Conservation (phyloP, 2,797 vertebrate genomes). For the Capromys pilorides region DNA sequence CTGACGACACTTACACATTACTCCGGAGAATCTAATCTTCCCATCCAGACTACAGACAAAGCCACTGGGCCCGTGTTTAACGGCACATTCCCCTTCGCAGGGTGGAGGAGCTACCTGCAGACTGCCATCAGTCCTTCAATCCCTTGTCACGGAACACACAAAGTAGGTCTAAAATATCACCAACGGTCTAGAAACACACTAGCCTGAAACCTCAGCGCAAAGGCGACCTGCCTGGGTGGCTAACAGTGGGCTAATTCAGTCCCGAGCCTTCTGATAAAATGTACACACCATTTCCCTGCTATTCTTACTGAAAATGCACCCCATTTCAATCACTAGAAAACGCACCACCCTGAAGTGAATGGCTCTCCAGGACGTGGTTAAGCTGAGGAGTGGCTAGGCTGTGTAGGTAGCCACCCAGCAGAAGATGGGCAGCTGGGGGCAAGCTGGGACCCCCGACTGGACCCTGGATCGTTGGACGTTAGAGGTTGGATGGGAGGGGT, state of each 20-base stretch:
- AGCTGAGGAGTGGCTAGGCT: not conserved
- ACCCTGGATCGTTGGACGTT: not conserved
- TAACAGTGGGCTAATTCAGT: not conserved
- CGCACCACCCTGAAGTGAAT: not conserved
- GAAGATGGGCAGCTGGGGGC: not conserved
- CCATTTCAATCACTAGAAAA: conserved; percentile 10
- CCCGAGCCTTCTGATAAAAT: not conserved
- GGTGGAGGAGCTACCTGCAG: not conserved
- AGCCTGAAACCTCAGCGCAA: conserved; percentile 15
- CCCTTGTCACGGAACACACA: not conserved
- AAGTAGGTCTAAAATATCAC: conserved; percentile 4
- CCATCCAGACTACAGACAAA: not conserved
- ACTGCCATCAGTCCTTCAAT: not conserved
- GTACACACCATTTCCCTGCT: not conserved
- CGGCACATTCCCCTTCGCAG: not conserved
- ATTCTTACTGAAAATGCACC: not conserved
- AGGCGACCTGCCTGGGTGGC: not conserved
- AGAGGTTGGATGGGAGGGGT: not conserved
- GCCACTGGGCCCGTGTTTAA: not conserved
- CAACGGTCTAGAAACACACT: not conserved
- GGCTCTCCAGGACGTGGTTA: not conserved
- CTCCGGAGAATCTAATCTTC: conserved; percentile 9
- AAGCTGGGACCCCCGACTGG: not conserved
- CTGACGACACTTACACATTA: not conserved
- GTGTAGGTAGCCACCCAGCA: not conserved